Evolutionary conservation across 2,797 vertebrate species (phyloP), one percentile per base, ranked within the genome.

Genomic region (Lithobates sylvaticus): DNA sequence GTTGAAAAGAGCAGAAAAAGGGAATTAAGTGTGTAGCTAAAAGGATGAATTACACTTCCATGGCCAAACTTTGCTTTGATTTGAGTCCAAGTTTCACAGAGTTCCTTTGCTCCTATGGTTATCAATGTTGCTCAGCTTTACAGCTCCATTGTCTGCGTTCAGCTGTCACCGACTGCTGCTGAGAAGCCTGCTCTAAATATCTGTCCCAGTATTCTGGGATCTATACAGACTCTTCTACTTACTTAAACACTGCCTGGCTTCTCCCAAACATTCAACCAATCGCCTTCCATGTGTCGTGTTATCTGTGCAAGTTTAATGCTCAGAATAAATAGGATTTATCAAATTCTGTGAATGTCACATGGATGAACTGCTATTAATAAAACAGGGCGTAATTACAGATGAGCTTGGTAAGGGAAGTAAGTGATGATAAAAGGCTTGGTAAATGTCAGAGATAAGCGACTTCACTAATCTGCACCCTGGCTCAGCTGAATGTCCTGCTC

Each of bases 371-470:
- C 64, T 82, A 82, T 78, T 83, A 83, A 83, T 83, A 87, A 83
- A 73, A 64, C 75, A 47, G 64, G 39, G 70, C 27, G 44, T 86
- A 83, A 78, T 83, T 83, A 83, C 39, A 42, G 54, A 3, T 29
- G 68, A 83, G 80, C 61, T 72, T 26, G 61, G 79, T 23, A 29
- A 77, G 73, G 23, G 65, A 67, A 70, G 47, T 39, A 44, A 50
- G 44, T 27, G 54, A 72, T 78, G 79, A 86, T 77, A 58, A 86
- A 82, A 82, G 73, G 50, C 74, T 65, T 64, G 67, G 32, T 76
- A 77, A 65, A 86, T 82, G 85, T 86, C 79, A 82, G 36, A 68
- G 44, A 58, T 47, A 64, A 67, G 79, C 75, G 44, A 65, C 34
- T 61, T 61, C 27, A 47, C 27, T 83, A 72, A 77, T 86, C 61